Evolutionary conservation across 2,797 vertebrate genomes (phyloP), one percentile per base, ranked within the genome.

Genomic region (Triplophysa yarkandensis): DNA sequence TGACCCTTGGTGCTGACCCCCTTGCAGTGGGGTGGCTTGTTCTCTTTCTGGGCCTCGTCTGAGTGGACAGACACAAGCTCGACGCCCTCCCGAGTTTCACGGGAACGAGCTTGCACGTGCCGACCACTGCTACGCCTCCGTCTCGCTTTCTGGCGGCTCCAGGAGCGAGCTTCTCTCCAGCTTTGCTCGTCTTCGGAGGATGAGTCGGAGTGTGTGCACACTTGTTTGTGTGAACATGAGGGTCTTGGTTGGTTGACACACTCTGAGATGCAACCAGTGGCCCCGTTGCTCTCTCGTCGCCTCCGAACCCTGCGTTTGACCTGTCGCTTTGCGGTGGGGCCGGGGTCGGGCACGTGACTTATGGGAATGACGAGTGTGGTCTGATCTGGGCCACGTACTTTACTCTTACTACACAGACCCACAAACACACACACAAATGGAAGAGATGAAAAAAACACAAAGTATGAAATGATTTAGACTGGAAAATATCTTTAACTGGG

Each of bases 281-380:
- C 73, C 7, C 85, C 71, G 79, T 90, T 90, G 81, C 84, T 85
- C 80, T 83, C 90, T 71, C 77, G 88, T 85, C 91, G 94, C 77
- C 90, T 93, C 39, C 92, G 93, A 87, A 93, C 86, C 57, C 92
- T 93, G 21, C 92, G 90, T 84, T 94, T 98, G 81, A 94, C 88
- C 82, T 91, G 87, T 80, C 93, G 95, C 84, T 94, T 95, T 85
- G 85, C 86, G 77, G 73, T 85, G 89, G 81, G 84, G 43, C 76
- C 73, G 0, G 83, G 76, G 0, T 83, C 81, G 43, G 48, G 79
- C 21, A 82, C 44, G 23, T 79, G 57, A 63, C 71, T 79, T n/a
- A 79, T 65, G 57, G 65, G 82, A 77, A 87, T 85, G 79, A 87
- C 86, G 80, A 87, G 85, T 78, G 90, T 88, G 81, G 81, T 81